phyloP scores from a whole-genome alignment of 2,113 vertebrate genomes.

The Vulpes vulpes region DNA sequence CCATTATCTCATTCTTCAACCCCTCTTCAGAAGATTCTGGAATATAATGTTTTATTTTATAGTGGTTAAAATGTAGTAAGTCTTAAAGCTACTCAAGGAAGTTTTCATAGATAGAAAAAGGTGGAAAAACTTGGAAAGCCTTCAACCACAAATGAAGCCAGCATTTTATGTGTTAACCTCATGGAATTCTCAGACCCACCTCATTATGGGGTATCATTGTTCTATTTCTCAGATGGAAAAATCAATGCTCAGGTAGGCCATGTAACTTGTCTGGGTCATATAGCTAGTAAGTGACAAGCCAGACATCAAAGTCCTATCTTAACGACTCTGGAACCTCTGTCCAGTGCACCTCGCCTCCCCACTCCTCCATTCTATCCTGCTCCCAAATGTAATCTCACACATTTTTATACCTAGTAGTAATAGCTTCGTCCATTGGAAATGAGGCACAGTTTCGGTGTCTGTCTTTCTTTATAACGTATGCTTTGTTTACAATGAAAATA shows the following conservation, averaged over 20 bases:
- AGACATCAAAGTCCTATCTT: not conserved
- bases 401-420: not conserved
- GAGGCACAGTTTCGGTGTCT: not conserved
- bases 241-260: rapidly evolving
- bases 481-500: constrained; percentile 24
- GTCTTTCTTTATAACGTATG: not conserved
- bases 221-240: not conserved
- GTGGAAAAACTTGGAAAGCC: not conserved
- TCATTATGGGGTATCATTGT: not conserved
- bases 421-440: not conserved
- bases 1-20: not conserved
- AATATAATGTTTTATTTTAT: not conserved
- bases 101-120: not conserved
- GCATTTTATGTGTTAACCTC: not conserved
- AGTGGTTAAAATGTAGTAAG: not conserved
- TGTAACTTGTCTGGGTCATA: not conserved
- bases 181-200: not conserved
- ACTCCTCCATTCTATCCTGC: not conserved
- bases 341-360: rapidly evolving
- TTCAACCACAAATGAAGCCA: not conserved
- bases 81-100: not conserved
- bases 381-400: not conserved
- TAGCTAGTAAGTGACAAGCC: not conserved
- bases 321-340: not conserved
- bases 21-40: not conserved